Evolutionary conservation across 2,797 vertebrate genomes (phyloP).

Genomic region (Poecilia wingei): DNA sequence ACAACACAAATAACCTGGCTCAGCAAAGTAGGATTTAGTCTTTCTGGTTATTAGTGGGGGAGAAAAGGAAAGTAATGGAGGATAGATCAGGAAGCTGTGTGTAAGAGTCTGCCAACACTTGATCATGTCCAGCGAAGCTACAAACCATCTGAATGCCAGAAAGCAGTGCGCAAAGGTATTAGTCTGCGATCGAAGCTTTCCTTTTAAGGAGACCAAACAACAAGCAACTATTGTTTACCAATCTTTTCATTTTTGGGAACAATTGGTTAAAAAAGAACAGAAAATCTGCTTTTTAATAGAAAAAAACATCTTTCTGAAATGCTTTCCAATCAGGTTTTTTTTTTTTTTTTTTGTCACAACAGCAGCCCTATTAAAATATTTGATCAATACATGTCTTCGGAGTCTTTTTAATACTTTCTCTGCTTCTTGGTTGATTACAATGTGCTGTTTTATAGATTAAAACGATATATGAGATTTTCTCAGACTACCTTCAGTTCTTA

Average conservation of each 20-base stretch:
- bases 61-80: slow-evolving; percentile 1
- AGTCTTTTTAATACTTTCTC: background rate
- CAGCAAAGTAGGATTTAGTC: slow-evolving; percentile 19
- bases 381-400: background rate
- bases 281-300: background rate
- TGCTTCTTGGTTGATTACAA: background rate
- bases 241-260: background rate
- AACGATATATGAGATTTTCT: background rate
- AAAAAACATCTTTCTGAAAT: background rate
- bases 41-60: background rate
- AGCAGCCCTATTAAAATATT: background rate
- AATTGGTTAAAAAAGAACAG: background rate
- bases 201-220: background rate
- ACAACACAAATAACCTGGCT: slow-evolving; percentile 31
- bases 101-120: background rate
- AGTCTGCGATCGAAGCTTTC: background rate
- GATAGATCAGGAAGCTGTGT: slow-evolving; percentile 10
- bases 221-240: background rate
- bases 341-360: background rate
- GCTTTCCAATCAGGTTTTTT: background rate
- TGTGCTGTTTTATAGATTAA: background rate
- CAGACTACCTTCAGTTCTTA: background rate
- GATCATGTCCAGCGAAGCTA: slow-evolving; percentile 1
- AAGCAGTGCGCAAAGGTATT: background rate
- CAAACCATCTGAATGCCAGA: background rate